Percentiles rank a stretch among this genome's conserved stretches.
Conservation (phyloP, 2,113 vertebrate genomes). For the Atractosteus spatula region DNA sequence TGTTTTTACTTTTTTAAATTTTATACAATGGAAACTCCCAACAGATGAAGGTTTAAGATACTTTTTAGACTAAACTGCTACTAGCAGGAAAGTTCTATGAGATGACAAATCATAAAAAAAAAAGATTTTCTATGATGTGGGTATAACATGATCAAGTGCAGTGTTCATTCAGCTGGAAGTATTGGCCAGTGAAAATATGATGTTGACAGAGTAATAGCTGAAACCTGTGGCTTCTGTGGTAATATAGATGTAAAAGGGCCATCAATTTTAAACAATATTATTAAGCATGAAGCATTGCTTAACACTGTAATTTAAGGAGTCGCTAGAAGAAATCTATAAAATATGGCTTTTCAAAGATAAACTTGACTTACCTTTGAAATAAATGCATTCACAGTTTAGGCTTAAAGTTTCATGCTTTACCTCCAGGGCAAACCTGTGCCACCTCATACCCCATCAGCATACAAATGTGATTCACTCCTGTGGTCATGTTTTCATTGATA, state of each 20-base stretch:
- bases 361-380: not conserved
- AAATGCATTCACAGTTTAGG: not conserved
- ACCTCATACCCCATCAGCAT: not conserved
- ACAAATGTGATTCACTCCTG: slow-evolving; percentile 1
- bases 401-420: not conserved
- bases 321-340: slow-evolving; percentile 24
- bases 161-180: slow-evolving; percentile 27
- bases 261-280: slow-evolving; percentile 40
- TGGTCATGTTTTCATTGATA: slow-evolving; percentile 16
- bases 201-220: slow-evolving; percentile 25
- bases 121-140: slow-evolving; percentile 15
- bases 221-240: slow-evolving; percentile 23
- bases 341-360: slow-evolving; percentile 9
- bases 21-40: too few relatives aligned
- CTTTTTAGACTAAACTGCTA: too few relatives aligned
- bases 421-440: not conserved
- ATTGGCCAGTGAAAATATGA: slow-evolving; percentile 20
- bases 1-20: too few relatives aligned
- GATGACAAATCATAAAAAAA: not conserved
- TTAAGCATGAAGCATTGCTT: slow-evolving; percentile 30
- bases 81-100: not conserved
- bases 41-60: too few relatives aligned
- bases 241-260: slow-evolving; percentile 38
- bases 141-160: slow-evolving; percentile 30
- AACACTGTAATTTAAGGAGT: slow-evolving; percentile 26